phyloP scores from a whole-genome alignment of 2,888 invertebrate genomes.

The Netelia melanura region DNA sequence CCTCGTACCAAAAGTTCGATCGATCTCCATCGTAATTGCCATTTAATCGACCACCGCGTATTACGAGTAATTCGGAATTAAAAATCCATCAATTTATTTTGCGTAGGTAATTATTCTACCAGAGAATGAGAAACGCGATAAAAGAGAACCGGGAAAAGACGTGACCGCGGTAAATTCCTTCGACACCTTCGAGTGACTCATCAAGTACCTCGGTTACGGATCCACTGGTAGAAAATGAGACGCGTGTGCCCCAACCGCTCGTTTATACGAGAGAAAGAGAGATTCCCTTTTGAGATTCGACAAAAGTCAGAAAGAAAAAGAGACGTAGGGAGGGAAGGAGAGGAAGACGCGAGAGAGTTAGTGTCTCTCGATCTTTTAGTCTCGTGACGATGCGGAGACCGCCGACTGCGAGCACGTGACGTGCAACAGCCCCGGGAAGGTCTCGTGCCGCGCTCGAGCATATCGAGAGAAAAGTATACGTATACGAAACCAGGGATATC shows the following conservation, averaged over 20 bases:
- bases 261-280: not conserved
- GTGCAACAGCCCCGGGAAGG: slow-evolving; percentile 38
- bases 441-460: slow-evolving; percentile 56
- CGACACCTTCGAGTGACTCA: slow-evolving; percentile 60
- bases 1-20: slow-evolving; percentile 30
- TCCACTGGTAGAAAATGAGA: slow-evolving; percentile 8
- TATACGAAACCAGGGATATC: not conserved
- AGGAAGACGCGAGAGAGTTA: slow-evolving; percentile 10
- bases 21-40: slow-evolving; percentile 55
- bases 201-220: slow-evolving; percentile 22
- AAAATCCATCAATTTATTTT: slow-evolving; percentile 42
- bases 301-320: slow-evolving; percentile 49
- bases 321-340: slow-evolving; percentile 20
- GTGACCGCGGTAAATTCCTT: slow-evolving; percentile 42
- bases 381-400: slow-evolving; percentile 59
- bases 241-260: not conserved
- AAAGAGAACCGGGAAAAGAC: slow-evolving; percentile 25
- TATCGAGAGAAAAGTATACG: slow-evolving; percentile 41
- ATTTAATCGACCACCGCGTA: slow-evolving; percentile 47
- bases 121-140: slow-evolving; percentile 14
- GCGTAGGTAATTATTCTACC: slow-evolving; percentile 20
- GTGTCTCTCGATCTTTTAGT: slow-evolving; percentile 52
- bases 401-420: slow-evolving; percentile 64
- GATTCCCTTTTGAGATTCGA: slow-evolving; percentile 54
- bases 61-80: slow-evolving; percentile 47